Percentiles rank a stretch among this genome's conserved stretches.
phyloP scores from a whole-genome alignment of 2,113 vertebrate genomes.

The Podocnemis expansa region DNA sequence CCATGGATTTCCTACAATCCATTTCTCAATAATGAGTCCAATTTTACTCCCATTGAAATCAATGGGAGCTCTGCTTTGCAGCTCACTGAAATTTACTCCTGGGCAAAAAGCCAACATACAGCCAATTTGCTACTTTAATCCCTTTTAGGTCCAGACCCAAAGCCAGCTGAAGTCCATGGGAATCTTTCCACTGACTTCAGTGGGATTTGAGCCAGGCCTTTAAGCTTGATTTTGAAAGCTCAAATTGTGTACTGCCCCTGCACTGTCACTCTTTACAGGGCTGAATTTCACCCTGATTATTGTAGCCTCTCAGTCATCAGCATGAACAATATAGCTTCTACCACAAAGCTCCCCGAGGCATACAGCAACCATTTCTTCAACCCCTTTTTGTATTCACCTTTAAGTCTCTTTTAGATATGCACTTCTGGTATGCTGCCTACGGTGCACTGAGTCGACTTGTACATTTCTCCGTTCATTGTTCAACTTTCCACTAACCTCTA shows the following conservation, averaged over 20 bases:
- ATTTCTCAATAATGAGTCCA: background rate
- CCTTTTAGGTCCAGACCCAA: background rate
- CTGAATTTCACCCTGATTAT: background rate
- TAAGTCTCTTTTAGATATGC: background rate
- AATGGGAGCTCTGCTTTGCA: background rate
- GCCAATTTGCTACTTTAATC: background rate
- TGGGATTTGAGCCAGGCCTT: background rate
- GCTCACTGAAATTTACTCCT: accelerated
- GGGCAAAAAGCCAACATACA: background rate
- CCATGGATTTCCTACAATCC: background rate
- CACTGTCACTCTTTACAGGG: background rate
- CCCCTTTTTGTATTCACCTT: background rate
- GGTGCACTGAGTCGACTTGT: background rate
- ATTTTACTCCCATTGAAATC: background rate
- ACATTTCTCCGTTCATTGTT: accelerated
- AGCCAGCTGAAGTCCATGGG: background rate
- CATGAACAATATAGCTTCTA: background rate
- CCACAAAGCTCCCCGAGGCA: background rate
- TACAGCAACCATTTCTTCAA: background rate
- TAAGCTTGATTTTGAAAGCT: background rate
- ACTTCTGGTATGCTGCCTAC: background rate
- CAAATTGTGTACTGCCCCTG: background rate
- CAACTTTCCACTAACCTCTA: background rate
- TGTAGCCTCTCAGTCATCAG: background rate
- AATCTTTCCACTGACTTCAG: background rate